phyloP scores from a whole-genome alignment of 2,797 vertebrate genomes.

The Phoebastria nigripes region DNA sequence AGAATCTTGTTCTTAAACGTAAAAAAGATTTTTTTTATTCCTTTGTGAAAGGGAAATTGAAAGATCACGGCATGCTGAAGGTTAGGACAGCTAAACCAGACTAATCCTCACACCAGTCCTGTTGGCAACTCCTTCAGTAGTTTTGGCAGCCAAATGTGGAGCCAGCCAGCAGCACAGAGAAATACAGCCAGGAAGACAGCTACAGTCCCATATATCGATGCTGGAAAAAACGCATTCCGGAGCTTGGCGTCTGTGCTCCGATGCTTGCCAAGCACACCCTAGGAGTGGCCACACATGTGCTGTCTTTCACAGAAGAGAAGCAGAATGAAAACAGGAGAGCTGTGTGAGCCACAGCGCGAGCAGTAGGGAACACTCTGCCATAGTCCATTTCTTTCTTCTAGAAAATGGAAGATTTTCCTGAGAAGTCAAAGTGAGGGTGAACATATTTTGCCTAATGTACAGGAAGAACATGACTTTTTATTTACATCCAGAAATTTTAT shows the following conservation, averaged over 20 bases:
- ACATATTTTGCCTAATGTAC: neutral
- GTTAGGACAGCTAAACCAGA: slow-evolving; percentile 17
- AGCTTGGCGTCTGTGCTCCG: neutral
- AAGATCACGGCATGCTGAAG: neutral
- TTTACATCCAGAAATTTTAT: neutral
- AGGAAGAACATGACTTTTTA: neutral
- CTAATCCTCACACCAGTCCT: slow-evolving; percentile 14
- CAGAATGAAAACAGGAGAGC: neutral
- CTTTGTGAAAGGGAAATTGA: neutral
- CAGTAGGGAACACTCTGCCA: neutral
- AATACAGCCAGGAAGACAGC: slow-evolving; percentile 29
- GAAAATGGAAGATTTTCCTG: neutral
- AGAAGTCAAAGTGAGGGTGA: neutral
- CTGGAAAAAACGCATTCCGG: slow-evolving; percentile 7
- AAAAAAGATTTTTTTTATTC: neutral
- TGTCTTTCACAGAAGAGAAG: neutral
- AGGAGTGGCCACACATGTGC: slow-evolving; percentile 11
- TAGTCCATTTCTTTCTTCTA: neutral
- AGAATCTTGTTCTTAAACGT: neutral
- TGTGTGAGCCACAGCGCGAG: neutral
- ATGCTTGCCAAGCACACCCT: slow-evolving; percentile 22
- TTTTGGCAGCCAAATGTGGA: neutral
- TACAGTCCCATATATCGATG: neutral
- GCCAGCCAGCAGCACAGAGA: neutral
- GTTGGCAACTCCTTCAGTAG: neutral